These are phyloP conservation scores for Cnemophilus loriae DNA, from an alignment of 2,113 vertebrate species.

Conservation along the genomic window DNA sequence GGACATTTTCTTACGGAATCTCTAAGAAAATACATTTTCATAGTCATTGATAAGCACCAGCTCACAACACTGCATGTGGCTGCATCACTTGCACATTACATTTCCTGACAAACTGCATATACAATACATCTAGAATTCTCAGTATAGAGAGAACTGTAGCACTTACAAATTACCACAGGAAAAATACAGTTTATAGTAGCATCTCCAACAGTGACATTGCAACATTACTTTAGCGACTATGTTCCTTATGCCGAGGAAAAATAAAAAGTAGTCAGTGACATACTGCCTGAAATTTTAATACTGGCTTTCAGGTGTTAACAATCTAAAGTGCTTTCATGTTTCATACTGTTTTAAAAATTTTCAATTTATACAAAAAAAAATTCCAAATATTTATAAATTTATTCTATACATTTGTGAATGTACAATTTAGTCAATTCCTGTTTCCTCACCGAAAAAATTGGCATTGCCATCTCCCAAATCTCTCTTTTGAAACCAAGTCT, in stretches of 20 bases:
- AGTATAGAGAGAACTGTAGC: not conserved
- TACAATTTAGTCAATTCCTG: constrained; percentile 66
- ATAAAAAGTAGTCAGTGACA: constrained; percentile 42
- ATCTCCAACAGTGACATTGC: constrained; percentile 33
- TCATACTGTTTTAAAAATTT: not conserved
- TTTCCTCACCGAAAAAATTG: constrained; percentile 74
- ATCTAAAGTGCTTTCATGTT: constrained; percentile 66
- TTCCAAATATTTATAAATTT: not conserved
- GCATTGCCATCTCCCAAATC: constrained; percentile 69
- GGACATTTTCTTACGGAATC: not conserved
- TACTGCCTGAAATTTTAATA: constrained; percentile 54
- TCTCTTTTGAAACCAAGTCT: constrained; percentile 70
- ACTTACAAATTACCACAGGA: constrained; percentile 27
- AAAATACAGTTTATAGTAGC: constrained; percentile 13
- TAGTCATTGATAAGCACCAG: constrained; percentile 12
- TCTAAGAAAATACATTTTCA: constrained; percentile 27
- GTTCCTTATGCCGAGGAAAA: constrained; percentile 42
- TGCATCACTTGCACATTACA: not conserved
- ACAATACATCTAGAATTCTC: constrained; percentile 40
- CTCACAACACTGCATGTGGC: constrained; percentile 1
- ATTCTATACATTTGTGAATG: not conserved
- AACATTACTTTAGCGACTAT: constrained; percentile 22
- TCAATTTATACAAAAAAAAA: constrained; percentile 36
- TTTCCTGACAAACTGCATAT: not conserved
- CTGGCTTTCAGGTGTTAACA: constrained; percentile 54